These are phyloP conservation scores for Parauchenoglanis ngamensis DNA, from an alignment of 2,797 vertebrate genomes.

Conservation along the genomic window DNA sequence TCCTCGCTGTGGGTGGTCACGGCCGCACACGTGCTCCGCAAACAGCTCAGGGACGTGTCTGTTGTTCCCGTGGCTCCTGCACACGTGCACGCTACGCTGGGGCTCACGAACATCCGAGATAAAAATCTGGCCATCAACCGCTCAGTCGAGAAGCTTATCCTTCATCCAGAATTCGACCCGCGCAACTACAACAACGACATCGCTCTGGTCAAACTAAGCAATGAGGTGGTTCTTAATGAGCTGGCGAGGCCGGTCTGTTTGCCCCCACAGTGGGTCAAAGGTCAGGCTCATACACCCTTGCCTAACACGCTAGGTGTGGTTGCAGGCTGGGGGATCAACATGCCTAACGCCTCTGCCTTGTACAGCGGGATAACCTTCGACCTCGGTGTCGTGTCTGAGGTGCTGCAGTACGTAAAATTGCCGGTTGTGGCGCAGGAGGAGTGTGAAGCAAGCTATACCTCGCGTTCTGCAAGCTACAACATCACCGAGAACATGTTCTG, in stretches of 20 bases:
- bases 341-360: constrained; percentile 79
- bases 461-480: constrained; percentile 87
- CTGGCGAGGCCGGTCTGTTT: constrained; percentile 85
- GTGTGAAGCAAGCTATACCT: constrained; percentile 88
- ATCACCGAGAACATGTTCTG: constrained; percentile 97
- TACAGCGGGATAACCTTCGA: constrained; percentile 71
- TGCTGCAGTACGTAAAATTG: constrained; percentile 91
- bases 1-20: constrained; percentile 90
- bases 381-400: constrained; percentile 77
- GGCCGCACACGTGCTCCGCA: constrained; percentile 88
- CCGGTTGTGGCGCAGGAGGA: constrained; percentile 88
- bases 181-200: constrained; percentile 94
- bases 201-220: constrained; percentile 84
- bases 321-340: constrained; percentile 93
- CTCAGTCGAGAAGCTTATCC: constrained; percentile 80
- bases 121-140: constrained; percentile 75
- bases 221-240: constrained; percentile 73
- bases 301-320: constrained; percentile 87
- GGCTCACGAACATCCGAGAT: constrained; percentile 79
- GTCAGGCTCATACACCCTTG: constrained; percentile 68
- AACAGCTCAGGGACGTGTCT: constrained; percentile 85
- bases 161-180: constrained; percentile 89
- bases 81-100: constrained; percentile 84
- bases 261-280: constrained; percentile 72
- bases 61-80: constrained; percentile 83